Conservation (phyloP, 2,888 invertebrate genomes). For the Hydroisotoma schaefferi region DNA sequence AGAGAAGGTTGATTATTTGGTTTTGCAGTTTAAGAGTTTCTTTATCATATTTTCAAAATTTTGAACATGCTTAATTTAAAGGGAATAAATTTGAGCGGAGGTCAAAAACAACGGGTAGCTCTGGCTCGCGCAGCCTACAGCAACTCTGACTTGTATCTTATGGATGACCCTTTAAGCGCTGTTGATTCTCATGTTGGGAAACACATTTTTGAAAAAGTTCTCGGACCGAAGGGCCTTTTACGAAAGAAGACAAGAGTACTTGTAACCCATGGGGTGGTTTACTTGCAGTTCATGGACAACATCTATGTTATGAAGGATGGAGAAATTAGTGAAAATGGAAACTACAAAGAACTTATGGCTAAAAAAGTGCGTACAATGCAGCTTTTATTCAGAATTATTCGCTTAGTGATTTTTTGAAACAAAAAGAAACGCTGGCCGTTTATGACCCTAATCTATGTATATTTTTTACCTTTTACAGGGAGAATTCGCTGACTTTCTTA, state of each 20-base stretch:
- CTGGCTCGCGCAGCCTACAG: conserved; percentile 58
- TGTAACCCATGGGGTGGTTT: conserved; percentile 93
- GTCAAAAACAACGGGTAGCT: conserved; percentile 87
- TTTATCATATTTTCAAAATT: background rate
- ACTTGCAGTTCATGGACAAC: conserved; percentile 82
- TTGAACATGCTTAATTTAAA: conserved; percentile 31
- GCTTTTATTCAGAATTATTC: background rate
- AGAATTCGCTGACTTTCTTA: conserved; percentile 70
- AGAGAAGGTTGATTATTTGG: conserved; percentile 66
- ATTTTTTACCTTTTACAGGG: conserved; percentile 52
- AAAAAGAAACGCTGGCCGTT: no score
- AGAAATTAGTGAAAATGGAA: conserved; percentile 80
- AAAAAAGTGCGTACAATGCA: conserved; percentile 51
- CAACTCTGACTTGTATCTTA: conserved; percentile 55
- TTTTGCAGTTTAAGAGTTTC: background rate
- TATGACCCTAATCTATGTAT: no score
- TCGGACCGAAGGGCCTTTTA: conserved; percentile 73
- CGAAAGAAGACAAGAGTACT: conserved; percentile 73
- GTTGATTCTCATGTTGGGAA: conserved; percentile 91
- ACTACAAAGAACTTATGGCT: conserved; percentile 78
- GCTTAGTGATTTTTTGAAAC: no score
- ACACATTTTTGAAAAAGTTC: conserved; percentile 91
- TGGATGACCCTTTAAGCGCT: conserved; percentile 59
- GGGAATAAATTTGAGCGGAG: conserved; percentile 84
- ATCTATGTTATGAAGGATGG: conserved; percentile 88